Conservation (phyloP, 1,140 invertebrate genomes). For the Brachionus koreanus region DNA sequence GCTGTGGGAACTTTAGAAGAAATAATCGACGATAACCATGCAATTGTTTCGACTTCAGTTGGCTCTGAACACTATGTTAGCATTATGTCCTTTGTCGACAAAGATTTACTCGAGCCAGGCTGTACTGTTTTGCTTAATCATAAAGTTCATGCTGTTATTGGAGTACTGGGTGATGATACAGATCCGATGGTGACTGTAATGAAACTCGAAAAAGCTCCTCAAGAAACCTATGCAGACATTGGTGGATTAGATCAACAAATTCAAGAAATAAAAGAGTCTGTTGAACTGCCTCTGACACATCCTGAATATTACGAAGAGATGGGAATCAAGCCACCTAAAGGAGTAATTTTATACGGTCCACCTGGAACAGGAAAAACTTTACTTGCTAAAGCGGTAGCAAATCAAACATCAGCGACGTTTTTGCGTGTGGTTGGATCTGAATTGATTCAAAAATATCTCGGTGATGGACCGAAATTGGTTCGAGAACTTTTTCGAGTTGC, state of each 20-base stretch:
- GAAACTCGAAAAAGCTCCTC: slow-evolving; percentile 98
- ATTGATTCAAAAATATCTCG: slow-evolving; percentile 97
- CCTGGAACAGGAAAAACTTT: slow-evolving; percentile 97
- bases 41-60: slow-evolving; percentile 98
- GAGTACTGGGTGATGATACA: slow-evolving; percentile 96
- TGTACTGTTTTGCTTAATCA: slow-evolving; percentile 98
- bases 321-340: slow-evolving; percentile 99
- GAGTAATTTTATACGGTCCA: slow-evolving; percentile 95
- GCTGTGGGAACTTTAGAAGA: slow-evolving; percentile 98
- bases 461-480: slow-evolving; percentile 97
- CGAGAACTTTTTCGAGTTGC: slow-evolving; percentile 95
- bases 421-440: slow-evolving; percentile 96
- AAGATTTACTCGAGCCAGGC: slow-evolving; percentile 96
- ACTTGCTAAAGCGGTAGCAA: slow-evolving; percentile 96
- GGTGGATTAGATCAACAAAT: slow-evolving; percentile 99
- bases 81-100: slow-evolving; percentile 98
- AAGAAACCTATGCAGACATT: slow-evolving; percentile 99
- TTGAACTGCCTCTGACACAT: slow-evolving; percentile 95
- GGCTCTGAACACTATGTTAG: slow-evolving; percentile 99
- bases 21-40: slow-evolving; percentile 99
- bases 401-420: slow-evolving; percentile 99
- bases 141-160: slow-evolving; percentile 98
- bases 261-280: slow-evolving; percentile 95
- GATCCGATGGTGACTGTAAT: slow-evolving; percentile 99
- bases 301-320: slow-evolving; percentile 99